Evolutionary conservation across 2,797 vertebrate species (phyloP), one percentile per base, ranked within the genome.

Genomic region (Margarornis squamiger): DNA sequence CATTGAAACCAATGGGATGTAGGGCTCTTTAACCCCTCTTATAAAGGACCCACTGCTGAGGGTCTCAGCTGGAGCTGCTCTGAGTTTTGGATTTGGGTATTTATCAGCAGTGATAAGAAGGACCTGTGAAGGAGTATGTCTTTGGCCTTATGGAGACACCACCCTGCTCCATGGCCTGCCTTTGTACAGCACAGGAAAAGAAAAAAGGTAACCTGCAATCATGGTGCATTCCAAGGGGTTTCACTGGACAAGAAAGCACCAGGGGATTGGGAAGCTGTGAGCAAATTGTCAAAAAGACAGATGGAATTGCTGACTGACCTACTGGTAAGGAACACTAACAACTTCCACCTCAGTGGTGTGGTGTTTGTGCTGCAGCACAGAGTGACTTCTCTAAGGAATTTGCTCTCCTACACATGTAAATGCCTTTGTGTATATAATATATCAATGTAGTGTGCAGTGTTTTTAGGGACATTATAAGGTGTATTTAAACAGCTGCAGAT

Each of bases 241-340:
- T 93, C 51, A 80, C 57, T 0, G 2, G 79, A 86, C 46, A 39
- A 76, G 76, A 83, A 91, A 76, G 41, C 2, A 0, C 63, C 38
- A 84, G 82, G 77, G 85, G 88, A 80, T 61, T 77, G 76, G 70
- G 85, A 85, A 93, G 58, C 89, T 93, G 86, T 96, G 90, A 95
- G 90, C 77, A 92, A 88, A 95, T 95, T 91, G 95, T 93, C 93
- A 92, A 79, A 95, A 95, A 96, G 92, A 91, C 92, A 87, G 85
- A 85, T 81, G 89, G 88, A 86, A 76, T 90, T 24, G 7, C 87
- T 82, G 87, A 65, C 84, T 95, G 92, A 91, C 87, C 75, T 88
- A 57, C 88, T 80, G 55, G 82, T 96, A 92, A 87, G 85, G 78
- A 83, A 85, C 29, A 7, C 78, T 82, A 73, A 87, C 71, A 95